These are phyloP conservation scores for Porites divaricata DNA, from an alignment of 92 coral and sea anemone species.

Conservation along the genomic window DNA sequence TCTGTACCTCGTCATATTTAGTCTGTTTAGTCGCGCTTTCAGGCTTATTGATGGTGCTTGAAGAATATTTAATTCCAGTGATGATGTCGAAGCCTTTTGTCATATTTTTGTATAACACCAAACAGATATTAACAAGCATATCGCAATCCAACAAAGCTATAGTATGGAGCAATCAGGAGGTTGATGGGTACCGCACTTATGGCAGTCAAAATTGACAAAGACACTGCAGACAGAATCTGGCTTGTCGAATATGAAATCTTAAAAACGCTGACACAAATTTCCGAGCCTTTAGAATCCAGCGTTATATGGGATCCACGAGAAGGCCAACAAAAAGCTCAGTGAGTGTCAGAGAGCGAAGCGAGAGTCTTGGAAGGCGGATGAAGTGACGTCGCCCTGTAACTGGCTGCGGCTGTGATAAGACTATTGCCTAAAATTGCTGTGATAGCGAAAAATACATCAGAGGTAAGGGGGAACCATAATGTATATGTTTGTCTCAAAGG, in stretches of 20 bases:
- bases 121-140: neutral
- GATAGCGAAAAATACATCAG: neutral
- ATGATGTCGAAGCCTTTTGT: neutral
- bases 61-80: neutral
- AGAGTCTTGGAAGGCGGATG: neutral
- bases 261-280: neutral
- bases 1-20: neutral
- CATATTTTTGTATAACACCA: neutral
- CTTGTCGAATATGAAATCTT: neutral
- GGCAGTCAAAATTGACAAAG: neutral
- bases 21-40: neutral
- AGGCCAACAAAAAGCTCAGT: constrained; percentile 1
- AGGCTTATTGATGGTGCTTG: neutral
- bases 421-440: neutral
- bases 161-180: neutral
- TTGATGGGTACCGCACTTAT: neutral
- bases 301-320: neutral
- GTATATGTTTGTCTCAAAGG: neutral
- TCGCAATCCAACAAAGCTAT: neutral
- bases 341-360: neutral
- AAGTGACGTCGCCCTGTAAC: neutral
- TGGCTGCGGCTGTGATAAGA: neutral
- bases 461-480: neutral
- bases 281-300: neutral
- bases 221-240: neutral